These are phyloP conservation scores for Anthopleura sola DNA, from an alignment of 64 coral and sea anemone genomes.

Conservation along the genomic window DNA sequence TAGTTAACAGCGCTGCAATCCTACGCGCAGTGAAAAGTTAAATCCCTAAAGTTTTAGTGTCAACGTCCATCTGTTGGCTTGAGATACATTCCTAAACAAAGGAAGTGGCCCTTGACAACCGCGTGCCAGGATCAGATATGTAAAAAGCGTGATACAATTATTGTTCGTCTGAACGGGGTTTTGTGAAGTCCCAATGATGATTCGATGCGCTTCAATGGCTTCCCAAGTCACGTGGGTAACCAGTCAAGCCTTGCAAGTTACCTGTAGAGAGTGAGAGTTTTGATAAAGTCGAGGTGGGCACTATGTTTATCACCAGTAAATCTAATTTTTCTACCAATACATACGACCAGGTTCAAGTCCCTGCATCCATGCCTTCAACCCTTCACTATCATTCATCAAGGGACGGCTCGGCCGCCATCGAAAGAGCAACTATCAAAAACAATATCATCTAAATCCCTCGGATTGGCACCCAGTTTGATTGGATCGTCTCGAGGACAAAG, in stretches of 20 bases:
- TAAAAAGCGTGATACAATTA: slow-evolving; percentile 83
- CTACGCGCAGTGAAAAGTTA: not conserved
- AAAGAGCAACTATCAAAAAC: slow-evolving; percentile 1
- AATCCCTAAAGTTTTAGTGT: slow-evolving; percentile 4
- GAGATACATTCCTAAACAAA: slow-evolving; percentile 94
- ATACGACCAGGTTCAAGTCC: slow-evolving; percentile 13
- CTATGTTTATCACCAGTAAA: slow-evolving; percentile 74
- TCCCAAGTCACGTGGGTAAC: slow-evolving; percentile 66
- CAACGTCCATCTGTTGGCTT: slow-evolving; percentile 86
- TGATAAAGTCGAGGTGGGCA: slow-evolving; percentile 67
- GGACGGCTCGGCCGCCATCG: not conserved
- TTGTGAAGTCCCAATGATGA: slow-evolving; percentile 44
- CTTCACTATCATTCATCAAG: not conserved
- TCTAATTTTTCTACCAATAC: slow-evolving; percentile 42
- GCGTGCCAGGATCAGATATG: slow-evolving; percentile 92
- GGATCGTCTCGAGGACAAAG: slow-evolving; percentile 68
- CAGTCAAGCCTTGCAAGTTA: slow-evolving; percentile 23
- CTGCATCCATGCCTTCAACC: not conserved
- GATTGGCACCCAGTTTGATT: slow-evolving; percentile 50
- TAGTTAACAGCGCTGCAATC: not conserved
- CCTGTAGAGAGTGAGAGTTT: slow-evolving; percentile 63
- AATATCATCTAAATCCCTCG: not conserved
- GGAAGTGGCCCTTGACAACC: slow-evolving; percentile 58
- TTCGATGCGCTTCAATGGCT: slow-evolving; percentile 19
- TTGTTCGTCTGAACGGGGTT: slow-evolving; percentile 64